phyloP scores from a whole-genome alignment of 2,113 vertebrate genomes.

The Stegastes partitus region DNA sequence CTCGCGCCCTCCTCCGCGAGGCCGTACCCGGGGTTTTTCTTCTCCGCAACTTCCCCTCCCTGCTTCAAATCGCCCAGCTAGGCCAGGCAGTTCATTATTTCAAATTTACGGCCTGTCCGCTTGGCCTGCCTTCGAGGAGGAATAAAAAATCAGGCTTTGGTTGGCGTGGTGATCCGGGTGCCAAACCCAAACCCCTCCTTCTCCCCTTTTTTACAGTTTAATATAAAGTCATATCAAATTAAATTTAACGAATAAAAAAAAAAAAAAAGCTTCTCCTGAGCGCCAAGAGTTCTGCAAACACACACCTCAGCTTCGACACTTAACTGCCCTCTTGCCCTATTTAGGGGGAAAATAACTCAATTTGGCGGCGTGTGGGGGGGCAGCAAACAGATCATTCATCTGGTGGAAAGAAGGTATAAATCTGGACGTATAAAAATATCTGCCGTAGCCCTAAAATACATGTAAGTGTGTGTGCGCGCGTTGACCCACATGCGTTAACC shows the following conservation, averaged over 20 bases:
- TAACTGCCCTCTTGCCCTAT: conserved; percentile 38
- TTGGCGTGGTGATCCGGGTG: conserved; percentile 65
- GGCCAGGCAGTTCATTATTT: conserved; percentile 81
- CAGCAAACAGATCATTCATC: conserved; percentile 37
- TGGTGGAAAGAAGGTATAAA: conserved; percentile 43
- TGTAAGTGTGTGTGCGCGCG: conserved; percentile 18
- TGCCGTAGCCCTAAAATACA: conserved; percentile 31
- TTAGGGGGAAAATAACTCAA: conserved; percentile 41
- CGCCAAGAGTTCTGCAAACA: conserved; percentile 59
- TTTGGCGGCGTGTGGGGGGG: conserved; percentile 34
- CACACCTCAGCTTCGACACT: conserved; percentile 32
- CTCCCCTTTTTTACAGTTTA: conserved; percentile 63
- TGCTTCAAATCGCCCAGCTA: conserved; percentile 61
- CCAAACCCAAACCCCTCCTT: conserved; percentile 65
- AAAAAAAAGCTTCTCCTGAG: conserved; percentile 45
- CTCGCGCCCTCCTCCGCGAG: conserved; percentile 31
- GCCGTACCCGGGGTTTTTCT: conserved; percentile 35
- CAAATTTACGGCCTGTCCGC: conserved; percentile 82
- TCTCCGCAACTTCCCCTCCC: conserved; percentile 60
- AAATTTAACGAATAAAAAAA: conserved; percentile 74
- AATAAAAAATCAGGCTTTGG: conserved; percentile 77
- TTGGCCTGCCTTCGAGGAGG: conserved; percentile 74
- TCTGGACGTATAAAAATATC: conserved; percentile 10
- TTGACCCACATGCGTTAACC: conserved; percentile 54
- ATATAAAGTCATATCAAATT: conserved; percentile 82